phyloP scores from a whole-genome alignment of 2,888 invertebrate genomes.

The Sisyra nigra region DNA sequence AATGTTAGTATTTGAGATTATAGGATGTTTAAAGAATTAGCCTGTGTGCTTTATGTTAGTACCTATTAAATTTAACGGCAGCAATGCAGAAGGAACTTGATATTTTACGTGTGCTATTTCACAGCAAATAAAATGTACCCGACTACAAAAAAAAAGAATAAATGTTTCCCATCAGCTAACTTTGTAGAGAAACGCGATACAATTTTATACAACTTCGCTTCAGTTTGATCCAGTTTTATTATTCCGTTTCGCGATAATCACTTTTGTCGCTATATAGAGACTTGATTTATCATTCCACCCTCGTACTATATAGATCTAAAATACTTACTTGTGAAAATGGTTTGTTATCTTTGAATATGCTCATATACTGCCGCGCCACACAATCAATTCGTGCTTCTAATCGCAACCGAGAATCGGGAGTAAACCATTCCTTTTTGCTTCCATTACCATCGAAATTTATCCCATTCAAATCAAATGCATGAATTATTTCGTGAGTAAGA shows the following conservation, averaged over 20 bases:
- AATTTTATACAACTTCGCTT: neutral
- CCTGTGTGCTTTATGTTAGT: too few relatives aligned
- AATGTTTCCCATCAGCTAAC: slow-evolving; percentile 1
- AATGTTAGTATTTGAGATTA: too few relatives aligned
- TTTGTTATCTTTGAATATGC: slow-evolving; percentile 15
- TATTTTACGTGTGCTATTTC: neutral
- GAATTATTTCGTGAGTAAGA: slow-evolving; percentile 32
- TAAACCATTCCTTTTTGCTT: slow-evolving; percentile 25
- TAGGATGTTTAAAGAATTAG: too few relatives aligned
- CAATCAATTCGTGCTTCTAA: slow-evolving; percentile 29
- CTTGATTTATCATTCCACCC: too few relatives aligned
- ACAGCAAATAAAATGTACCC: neutral
- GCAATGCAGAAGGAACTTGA: too few relatives aligned
- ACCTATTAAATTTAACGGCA: too few relatives aligned
- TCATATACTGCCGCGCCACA: slow-evolving; percentile 26
- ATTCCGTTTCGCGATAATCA: too few relatives aligned
- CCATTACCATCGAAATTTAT: slow-evolving; percentile 21
- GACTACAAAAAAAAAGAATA: too few relatives aligned
- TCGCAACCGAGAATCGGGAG: slow-evolving; percentile 25
- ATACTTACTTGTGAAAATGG: neutral
- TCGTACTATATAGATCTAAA: neutral
- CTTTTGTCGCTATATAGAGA: neutral
- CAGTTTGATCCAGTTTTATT: too few relatives aligned
- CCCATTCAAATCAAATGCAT: slow-evolving; percentile 27
- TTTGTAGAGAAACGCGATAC: neutral